phyloP scores from a whole-genome alignment of 30 jellyfish, hydroid and myxozoan species.

The Morbakka virulenta region DNA sequence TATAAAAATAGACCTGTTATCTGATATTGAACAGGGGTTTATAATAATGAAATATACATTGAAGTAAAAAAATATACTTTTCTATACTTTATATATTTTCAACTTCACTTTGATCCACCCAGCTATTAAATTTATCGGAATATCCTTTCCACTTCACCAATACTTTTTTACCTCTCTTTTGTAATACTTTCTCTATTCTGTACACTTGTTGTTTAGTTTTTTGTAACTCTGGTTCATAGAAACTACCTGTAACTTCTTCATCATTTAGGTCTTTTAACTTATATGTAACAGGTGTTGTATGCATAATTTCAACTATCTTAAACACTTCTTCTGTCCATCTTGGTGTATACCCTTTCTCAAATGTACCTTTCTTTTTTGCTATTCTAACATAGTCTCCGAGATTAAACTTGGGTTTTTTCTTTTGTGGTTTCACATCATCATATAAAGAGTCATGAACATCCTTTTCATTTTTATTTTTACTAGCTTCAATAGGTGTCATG shows the following conservation, averaged over 20 bases:
- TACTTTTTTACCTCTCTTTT: background rate
- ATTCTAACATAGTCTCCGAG: constrained; percentile 43
- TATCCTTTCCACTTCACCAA: background rate
- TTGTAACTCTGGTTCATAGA: constrained; percentile 41
- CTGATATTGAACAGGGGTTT: too few relatives aligned
- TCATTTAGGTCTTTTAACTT: constrained; percentile 17
- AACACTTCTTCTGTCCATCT: constrained; percentile 47
- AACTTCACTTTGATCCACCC: background rate
- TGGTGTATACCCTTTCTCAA: constrained; percentile 36
- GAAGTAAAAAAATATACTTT: too few relatives aligned
- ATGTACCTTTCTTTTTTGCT: constrained; percentile 5
- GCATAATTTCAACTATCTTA: background rate
- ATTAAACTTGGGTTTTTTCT: background rate
- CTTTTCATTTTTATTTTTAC: background rate
- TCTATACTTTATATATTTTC: too few relatives aligned
- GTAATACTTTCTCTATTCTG: background rate
- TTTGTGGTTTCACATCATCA: background rate
- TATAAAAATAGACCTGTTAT: too few relatives aligned
- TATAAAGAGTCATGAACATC: background rate
- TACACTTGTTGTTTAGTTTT: background rate
- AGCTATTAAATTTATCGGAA: background rate
- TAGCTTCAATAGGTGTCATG: constrained; percentile 31
- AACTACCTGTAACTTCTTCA: constrained; percentile 18
- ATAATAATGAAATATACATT: too few relatives aligned
- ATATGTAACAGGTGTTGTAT: background rate